phyloP scores from a whole-genome alignment of 2,888 invertebrate species.

The Syrphus vitripennis region DNA sequence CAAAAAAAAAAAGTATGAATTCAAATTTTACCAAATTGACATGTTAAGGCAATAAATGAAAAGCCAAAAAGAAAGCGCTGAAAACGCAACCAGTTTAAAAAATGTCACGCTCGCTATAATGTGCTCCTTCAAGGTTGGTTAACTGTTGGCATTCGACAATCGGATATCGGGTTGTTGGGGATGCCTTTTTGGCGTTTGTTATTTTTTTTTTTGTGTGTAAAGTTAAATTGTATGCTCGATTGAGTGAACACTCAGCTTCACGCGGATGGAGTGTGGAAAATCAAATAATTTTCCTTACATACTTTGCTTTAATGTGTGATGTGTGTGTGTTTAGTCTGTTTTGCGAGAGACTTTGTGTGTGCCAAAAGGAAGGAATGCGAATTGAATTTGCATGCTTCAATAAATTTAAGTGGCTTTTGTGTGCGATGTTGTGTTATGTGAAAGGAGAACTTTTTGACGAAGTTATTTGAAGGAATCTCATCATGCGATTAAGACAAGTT shows the following conservation, averaged over 20 bases:
- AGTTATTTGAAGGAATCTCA: not conserved
- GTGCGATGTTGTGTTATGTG: not conserved
- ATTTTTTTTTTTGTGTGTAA: constrained; percentile 15
- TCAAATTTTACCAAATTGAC: constrained; percentile 27
- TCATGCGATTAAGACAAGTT: not conserved
- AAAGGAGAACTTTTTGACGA: not conserved
- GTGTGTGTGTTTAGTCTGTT: not conserved
- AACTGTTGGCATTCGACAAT: not conserved
- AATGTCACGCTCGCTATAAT: constrained; percentile 34
- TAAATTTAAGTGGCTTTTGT: constrained; percentile 21
- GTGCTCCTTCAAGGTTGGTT: constrained; percentile 36
- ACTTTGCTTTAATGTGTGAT: not conserved
- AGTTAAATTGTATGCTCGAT: constrained; percentile 55
- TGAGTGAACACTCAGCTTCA: constrained; percentile 51
- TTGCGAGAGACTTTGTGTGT: constrained; percentile 11
- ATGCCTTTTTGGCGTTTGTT: not conserved
- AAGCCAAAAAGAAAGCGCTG: constrained; percentile 3
- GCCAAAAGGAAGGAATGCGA: constrained; percentile 27
- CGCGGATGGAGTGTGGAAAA: constrained; percentile 34
- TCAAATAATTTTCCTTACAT: constrained; percentile 33
- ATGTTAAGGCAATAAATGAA: constrained; percentile 46
- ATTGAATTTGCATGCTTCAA: constrained; percentile 58
- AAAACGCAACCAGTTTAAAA: constrained; percentile 17
- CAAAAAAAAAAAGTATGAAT: not conserved
- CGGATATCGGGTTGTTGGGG: not conserved